phyloP scores from a whole-genome alignment of 2,113 vertebrate genomes.

The Panurus biarmicus region DNA sequence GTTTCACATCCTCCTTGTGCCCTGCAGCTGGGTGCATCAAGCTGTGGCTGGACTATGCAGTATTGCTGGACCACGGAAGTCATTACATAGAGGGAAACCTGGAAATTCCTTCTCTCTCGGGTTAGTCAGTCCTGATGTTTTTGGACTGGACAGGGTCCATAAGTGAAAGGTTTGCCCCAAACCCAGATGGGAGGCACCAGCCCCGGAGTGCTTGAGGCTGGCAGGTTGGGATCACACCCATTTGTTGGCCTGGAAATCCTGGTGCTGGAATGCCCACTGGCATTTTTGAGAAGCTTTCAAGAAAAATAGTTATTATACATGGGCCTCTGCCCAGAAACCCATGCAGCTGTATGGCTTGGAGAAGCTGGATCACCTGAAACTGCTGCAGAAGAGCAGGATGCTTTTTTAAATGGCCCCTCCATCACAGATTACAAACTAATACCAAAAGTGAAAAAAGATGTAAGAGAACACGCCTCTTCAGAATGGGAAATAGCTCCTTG shows the following conservation, averaged over 20 bases:
- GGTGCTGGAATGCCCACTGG: background rate
- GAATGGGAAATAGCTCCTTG: background rate
- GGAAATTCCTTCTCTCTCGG: background rate
- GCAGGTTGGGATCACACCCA: background rate
- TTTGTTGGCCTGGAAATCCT: background rate
- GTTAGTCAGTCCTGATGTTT: background rate
- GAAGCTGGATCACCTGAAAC: background rate
- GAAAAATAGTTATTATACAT: background rate
- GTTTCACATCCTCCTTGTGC: background rate
- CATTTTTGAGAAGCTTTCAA: background rate
- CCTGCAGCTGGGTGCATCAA: background rate
- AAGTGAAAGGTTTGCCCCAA: background rate
- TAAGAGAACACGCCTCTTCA: accelerated
- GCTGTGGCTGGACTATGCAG: background rate
- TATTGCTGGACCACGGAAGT: accelerated
- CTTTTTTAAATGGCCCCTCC: background rate
- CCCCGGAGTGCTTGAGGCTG: accelerated
- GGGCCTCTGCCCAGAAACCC: background rate
- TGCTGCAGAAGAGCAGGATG: background rate
- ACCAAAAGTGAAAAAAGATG: background rate
- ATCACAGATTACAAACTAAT: background rate
- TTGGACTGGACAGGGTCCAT: background rate
- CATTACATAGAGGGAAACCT: accelerated
- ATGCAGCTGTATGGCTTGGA: background rate
- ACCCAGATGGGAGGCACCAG: background rate